These are phyloP conservation scores for Intellagama lesueurii DNA, from an alignment of 2,797 vertebrate genomes.

Conservation along the genomic window DNA sequence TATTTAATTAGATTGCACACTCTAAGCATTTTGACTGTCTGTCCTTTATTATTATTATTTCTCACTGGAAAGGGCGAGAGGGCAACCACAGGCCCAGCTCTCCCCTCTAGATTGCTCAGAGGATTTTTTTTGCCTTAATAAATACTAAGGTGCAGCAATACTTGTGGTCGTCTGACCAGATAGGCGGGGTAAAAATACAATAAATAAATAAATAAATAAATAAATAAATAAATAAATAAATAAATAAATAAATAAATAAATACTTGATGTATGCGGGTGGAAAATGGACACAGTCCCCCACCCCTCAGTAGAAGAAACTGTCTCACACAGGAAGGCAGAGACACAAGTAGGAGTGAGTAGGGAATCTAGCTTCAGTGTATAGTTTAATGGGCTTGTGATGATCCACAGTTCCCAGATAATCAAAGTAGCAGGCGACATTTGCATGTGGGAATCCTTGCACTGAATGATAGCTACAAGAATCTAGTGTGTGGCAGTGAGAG, in stretches of 20 bases:
- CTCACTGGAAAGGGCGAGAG: not conserved
- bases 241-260: not conserved
- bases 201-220: not conserved
- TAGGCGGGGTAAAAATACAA: no score
- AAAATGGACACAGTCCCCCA: not conserved
- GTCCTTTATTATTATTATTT: not conserved
- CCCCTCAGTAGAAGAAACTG: not conserved
- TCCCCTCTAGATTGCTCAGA: not conserved
- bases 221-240: not conserved
- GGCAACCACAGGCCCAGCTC: not conserved
- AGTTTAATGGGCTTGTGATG: not conserved
- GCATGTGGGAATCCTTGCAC: not conserved
- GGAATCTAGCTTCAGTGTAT: not conserved
- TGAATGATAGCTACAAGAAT: not conserved
- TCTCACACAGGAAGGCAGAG: not conserved
- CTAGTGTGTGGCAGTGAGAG: no score
- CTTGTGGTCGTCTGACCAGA: no score
- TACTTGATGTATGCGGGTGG: not conserved
- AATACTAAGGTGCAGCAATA: not conserved
- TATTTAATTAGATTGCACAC: not conserved
- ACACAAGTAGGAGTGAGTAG: not conserved
- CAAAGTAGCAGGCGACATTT: not conserved
- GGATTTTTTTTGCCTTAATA: not conserved
- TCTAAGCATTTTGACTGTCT: not conserved
- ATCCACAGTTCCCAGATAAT: not conserved